Conservation (phyloP, 2,113 vertebrate genomes). For the western clawed frog (Xenopus tropicalis) region UCB_Xtro_10.0 CM004448.2:61997501-61998000, state of each 20-base stretch:
- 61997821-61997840: constrained; percentile 39
- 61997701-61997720: constrained; percentile 57
- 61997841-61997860: constrained; percentile 49
- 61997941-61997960: constrained; percentile 47
- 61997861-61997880: constrained; percentile 18
- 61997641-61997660: constrained; percentile 54
- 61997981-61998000: constrained; percentile 24
- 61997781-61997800: constrained; percentile 45
- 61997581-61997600: constrained; percentile 45
- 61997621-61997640: constrained; percentile 59
- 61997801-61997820: constrained; percentile 43
- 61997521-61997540: constrained; percentile 47
- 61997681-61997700: constrained; percentile 60
- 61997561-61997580: constrained; percentile 52
- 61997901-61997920: constrained; percentile 44
- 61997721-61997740: constrained; percentile 51
- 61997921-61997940: constrained; percentile 35
- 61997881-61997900: constrained; percentile 37
- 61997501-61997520: constrained; percentile 50
- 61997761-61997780: constrained; percentile 52
- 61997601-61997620: constrained; percentile 52
- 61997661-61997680: constrained; percentile 53
- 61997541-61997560: constrained; percentile 47
- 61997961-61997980: constrained; percentile 9
- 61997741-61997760: constrained; percentile 48